Percentiles rank a stretch among this genome's conserved stretches.
Conservation (phyloP, 1,140 invertebrate species). For the Drosophila melanica region DNA sequence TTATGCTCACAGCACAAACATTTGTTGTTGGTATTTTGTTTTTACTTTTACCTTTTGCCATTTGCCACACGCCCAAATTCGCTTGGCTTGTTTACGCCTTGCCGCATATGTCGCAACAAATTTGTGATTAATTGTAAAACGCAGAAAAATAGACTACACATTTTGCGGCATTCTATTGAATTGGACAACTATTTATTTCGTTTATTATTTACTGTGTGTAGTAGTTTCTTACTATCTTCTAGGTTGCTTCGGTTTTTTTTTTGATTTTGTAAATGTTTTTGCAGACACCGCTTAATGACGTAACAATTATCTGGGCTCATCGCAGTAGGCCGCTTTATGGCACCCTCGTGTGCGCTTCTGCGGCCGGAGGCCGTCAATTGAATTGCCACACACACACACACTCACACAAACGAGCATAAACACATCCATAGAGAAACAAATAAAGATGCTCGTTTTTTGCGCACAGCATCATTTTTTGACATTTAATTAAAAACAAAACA, state of each 20-base stretch:
- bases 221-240: constrained; percentile 42
- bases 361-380: constrained; percentile 68
- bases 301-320: constrained; percentile 76
- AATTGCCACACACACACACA: constrained; percentile 51
- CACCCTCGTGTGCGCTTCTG: constrained; percentile 73
- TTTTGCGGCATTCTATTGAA: constrained; percentile 39
- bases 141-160: constrained; percentile 63
- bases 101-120: constrained; percentile 77
- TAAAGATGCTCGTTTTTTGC: constrained; percentile 49
- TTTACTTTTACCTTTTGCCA: constrained; percentile 32
- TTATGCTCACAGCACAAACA: constrained; percentile 34
- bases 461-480: constrained; percentile 41
- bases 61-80: constrained; percentile 6
- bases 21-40: constrained; percentile 42
- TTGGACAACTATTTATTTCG: background rate
- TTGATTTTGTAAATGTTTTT: constrained; percentile 18
- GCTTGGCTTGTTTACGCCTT: constrained; percentile 71
- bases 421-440: constrained; percentile 16
- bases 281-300: constrained; percentile 63
- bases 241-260: constrained; percentile 14
- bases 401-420: background rate
- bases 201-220: constrained; percentile 18
- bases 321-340: constrained; percentile 63
- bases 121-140: constrained; percentile 72
- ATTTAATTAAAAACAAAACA: constrained; percentile 46